These are phyloP conservation scores for Drosophila emarginata DNA, from an alignment of 2,888 invertebrate genomes.

Conservation along the genomic window DNA sequence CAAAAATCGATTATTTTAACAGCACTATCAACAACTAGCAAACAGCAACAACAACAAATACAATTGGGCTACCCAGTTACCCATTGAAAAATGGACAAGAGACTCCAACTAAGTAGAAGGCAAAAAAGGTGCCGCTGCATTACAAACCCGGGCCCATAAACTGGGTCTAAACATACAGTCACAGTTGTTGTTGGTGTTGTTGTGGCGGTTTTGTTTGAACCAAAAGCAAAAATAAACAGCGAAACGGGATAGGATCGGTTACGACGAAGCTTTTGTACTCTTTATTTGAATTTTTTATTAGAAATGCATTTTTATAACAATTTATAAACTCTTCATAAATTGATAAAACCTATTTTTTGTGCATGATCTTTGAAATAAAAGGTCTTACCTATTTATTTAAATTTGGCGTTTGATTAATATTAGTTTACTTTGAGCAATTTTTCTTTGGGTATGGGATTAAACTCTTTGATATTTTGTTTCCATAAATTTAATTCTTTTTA, in stretches of 20 bases:
- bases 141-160: constrained; percentile 53
- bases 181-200: constrained; percentile 32
- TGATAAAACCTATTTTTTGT: no score
- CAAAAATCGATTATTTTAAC: constrained; percentile 64
- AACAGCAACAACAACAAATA: constrained; percentile 16
- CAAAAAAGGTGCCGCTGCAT: constrained; percentile 35
- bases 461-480: no score
- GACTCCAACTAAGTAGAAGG: constrained; percentile 28
- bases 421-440: no score
- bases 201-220: constrained; percentile 17
- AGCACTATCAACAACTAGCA: background rate
- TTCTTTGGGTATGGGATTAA: no score
- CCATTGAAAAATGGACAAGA: constrained; percentile 34
- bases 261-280: background rate
- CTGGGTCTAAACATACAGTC: constrained; percentile 40
- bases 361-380: background rate
- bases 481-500: no score
- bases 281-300: background rate
- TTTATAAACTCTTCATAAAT: no score
- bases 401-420: no score
- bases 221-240: constrained; percentile 8
- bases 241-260: background rate
- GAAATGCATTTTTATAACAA: no score
- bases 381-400: background rate
- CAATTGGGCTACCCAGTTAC: constrained; percentile 56